These are phyloP conservation scores for Chironomus tepperi DNA, from an alignment of 1,140 invertebrate genomes.

Conservation along the genomic window DNA sequence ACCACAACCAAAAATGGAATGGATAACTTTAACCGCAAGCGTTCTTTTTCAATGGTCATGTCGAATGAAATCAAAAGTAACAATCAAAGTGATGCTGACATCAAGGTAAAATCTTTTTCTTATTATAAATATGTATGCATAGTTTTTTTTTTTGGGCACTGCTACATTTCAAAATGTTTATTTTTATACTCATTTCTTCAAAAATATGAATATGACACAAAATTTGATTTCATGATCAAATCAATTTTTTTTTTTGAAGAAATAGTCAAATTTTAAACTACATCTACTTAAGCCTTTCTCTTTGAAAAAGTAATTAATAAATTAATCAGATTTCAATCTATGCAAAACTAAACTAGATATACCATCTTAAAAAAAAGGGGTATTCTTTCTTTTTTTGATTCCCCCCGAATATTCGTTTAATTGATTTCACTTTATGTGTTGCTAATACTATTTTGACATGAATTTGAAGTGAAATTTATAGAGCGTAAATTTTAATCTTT, in stretches of 20 bases:
- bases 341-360: too few relatives aligned
- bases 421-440: conserved; percentile 10
- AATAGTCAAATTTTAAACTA: too few relatives aligned
- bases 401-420: conserved; percentile 26
- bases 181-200: background rate
- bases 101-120: conserved; percentile 11
- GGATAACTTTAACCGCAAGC: conserved; percentile 6
- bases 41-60: conserved; percentile 22
- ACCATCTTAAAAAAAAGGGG: too few relatives aligned
- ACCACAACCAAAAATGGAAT: conserved; percentile 19
- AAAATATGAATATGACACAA: too few relatives aligned
- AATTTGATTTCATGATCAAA: too few relatives aligned
- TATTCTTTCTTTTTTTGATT: too few relatives aligned
- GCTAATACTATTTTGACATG: background rate
- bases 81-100: conserved; percentile 22
- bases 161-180: conserved; percentile 10
- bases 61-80: conserved; percentile 24
- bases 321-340: too few relatives aligned
- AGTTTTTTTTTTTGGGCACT: background rate
- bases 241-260: too few relatives aligned
- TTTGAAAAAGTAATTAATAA: too few relatives aligned
- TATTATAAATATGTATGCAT: background rate
- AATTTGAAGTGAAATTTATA: background rate
- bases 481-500: conserved; percentile 10
- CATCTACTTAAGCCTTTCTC: too few relatives aligned